phyloP scores from a whole-genome alignment of 2,888 invertebrate genomes.

The Chrysolina americana region DNA sequence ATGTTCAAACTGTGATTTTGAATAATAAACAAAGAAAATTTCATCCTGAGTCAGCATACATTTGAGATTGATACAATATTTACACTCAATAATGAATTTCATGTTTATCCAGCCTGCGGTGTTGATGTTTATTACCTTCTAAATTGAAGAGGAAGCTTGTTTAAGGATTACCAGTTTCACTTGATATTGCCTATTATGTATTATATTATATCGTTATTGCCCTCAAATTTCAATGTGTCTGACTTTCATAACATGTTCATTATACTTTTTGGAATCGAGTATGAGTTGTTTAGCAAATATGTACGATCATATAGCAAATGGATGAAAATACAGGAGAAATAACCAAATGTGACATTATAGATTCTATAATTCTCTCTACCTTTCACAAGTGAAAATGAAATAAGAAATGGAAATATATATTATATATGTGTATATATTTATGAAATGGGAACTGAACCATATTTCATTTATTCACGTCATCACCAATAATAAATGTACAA shows the following conservation, averaged over 20 bases:
- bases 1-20: neutral
- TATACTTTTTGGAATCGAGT: too few species aligned
- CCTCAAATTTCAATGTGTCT: constrained; percentile 32
- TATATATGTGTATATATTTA: too few species aligned
- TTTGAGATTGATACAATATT: constrained; percentile 43
- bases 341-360: too few species aligned
- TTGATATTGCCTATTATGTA: constrained; percentile 41
- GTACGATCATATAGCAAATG: too few species aligned
- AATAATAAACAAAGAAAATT: neutral
- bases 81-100: constrained; percentile 48
- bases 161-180: constrained; percentile 41
- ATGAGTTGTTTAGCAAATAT: too few species aligned
- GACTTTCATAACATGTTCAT: constrained; percentile 15
- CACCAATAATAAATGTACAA: too few species aligned
- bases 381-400: too few species aligned
- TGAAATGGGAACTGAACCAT: too few species aligned
- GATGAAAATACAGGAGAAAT: too few species aligned
- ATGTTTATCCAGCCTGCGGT: constrained; percentile 45
- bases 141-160: constrained; percentile 41
- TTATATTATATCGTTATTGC: constrained; percentile 36
- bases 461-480: too few species aligned
- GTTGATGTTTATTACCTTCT: constrained; percentile 45
- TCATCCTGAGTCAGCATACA: constrained; percentile 38
- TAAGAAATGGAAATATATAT: too few species aligned
- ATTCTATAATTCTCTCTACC: too few species aligned